Evolutionary conservation across 1,140 invertebrate species (phyloP).

Genomic region (Brachionus paranguensis): DNA sequence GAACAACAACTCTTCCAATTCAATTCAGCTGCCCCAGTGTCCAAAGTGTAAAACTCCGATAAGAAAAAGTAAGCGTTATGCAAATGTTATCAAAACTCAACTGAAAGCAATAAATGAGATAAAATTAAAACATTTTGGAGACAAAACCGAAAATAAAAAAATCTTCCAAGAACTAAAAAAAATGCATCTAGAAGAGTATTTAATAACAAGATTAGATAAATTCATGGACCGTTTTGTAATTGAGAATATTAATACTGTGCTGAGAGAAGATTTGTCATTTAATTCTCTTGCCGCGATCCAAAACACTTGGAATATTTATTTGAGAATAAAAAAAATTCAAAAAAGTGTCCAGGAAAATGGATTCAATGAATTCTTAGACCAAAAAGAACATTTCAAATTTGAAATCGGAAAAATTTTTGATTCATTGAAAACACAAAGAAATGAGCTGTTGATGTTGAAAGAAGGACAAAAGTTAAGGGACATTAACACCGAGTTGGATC

Average conservation of each 20-base stretch:
- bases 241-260: not conserved
- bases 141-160: not conserved
- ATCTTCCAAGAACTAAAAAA: not conserved
- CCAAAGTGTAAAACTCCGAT: conserved; percentile 64
- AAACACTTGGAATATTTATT: conserved; percentile 3
- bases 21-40: conserved; percentile 60
- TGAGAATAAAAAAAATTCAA: not conserved
- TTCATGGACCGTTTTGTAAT: not conserved
- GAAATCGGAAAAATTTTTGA: not conserved
- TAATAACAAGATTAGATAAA: not conserved
- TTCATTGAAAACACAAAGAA: not conserved
- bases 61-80: conserved; percentile 55
- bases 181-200: not conserved
- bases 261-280: not conserved
- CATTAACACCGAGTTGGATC: not conserved
- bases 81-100: not conserved
- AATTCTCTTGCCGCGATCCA: not conserved
- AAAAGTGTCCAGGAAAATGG: not conserved
- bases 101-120: conserved; percentile 20
- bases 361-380: not conserved
- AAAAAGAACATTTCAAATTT: not conserved
- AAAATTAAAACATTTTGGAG: conserved; percentile 10
- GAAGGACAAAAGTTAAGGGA: not conserved
- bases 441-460: not conserved
- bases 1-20: conserved; percentile 43